A percentile compares a stretch with the other conserved stretches of the same genome.
Conservation (phyloP, 1,140 invertebrate genomes). For the Achatina immaculata region DNA sequence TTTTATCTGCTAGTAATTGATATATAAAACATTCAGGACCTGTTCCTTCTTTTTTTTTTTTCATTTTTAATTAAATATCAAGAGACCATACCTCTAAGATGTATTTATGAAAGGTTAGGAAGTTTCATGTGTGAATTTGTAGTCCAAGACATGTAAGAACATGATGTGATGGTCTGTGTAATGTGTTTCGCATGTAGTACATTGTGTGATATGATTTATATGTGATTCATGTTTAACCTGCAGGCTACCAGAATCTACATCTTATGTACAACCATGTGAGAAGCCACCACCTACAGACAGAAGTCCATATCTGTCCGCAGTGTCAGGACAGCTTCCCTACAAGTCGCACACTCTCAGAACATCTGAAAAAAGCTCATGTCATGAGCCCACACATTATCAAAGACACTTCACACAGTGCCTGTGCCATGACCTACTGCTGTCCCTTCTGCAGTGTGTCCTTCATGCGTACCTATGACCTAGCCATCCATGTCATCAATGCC, state of each 20-base stretch:
- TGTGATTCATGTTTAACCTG: no score
- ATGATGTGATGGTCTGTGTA: no score
- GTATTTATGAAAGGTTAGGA: no score
- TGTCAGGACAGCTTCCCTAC: slow-evolving; percentile 21
- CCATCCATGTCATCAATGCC: slow-evolving; percentile 28
- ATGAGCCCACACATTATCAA: slow-evolving; percentile 17
- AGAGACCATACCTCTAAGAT: no score
- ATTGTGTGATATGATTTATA: no score
- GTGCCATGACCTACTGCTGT: slow-evolving; percentile 32
- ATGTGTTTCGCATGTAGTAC: no score
- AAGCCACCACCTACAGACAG: slow-evolving; percentile 32
- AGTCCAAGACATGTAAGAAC: no score
- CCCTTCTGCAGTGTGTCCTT: slow-evolving; percentile 32
- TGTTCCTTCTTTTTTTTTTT: no score
- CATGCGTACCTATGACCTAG: slow-evolving; percentile 33
- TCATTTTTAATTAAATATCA: no score
- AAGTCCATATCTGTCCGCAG: slow-evolving; percentile 20
- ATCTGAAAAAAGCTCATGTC: slow-evolving; percentile 17
- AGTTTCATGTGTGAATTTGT: no score
- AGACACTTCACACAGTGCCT: background rate
- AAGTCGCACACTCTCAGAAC: slow-evolving; percentile 24
- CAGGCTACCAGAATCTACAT: slow-evolving; percentile 34
- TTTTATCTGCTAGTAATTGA: no score
- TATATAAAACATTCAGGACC: no score
- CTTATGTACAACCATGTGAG: slow-evolving; percentile 37